phyloP scores from a whole-genome alignment of 2,888 invertebrate species.

The Hemicrepidius hirtus region DNA sequence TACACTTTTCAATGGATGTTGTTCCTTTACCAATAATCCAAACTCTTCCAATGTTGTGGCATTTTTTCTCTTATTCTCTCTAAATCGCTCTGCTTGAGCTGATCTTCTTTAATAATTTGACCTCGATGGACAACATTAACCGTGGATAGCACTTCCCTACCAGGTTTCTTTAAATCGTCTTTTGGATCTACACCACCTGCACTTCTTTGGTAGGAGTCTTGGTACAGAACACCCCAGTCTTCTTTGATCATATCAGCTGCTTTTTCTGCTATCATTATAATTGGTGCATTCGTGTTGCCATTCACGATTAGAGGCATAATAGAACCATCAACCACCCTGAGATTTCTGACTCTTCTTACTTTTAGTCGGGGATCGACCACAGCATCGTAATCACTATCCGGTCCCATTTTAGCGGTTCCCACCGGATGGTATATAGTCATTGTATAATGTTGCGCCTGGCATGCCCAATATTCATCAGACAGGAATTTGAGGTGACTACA shows the following conservation, averaged over 20 bases:
- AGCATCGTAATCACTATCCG: slow-evolving; percentile 74
- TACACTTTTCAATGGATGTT: too few species aligned
- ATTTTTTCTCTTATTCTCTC: slow-evolving; percentile 31
- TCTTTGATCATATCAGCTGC: slow-evolving; percentile 88
- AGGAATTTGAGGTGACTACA: slow-evolving; percentile 78
- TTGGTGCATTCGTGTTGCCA: slow-evolving; percentile 89
- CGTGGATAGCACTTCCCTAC: too few species aligned
- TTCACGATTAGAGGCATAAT: slow-evolving; percentile 87
- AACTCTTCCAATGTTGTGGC: slow-evolving; percentile 49
- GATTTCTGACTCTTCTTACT: slow-evolving; percentile 71
- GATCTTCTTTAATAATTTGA: neutral
- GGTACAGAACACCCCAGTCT: slow-evolving; percentile 74
- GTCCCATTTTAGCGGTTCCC: slow-evolving; percentile 89
- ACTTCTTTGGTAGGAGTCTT: neutral
- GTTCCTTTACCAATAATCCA: slow-evolving; percentile 56
- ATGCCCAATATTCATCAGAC: slow-evolving; percentile 86
- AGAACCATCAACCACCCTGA: slow-evolving; percentile 88
- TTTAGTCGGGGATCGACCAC: slow-evolving; percentile 82
- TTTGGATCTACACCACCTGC: neutral
- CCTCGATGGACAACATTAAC: neutral
- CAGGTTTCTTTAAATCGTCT: neutral
- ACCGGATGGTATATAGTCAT: slow-evolving; percentile 89
- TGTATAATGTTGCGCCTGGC: slow-evolving; percentile 83
- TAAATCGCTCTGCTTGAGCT: slow-evolving; percentile 17
- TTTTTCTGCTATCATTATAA: slow-evolving; percentile 90